Percentiles rank a stretch among this genome's conserved stretches.
Evolutionary conservation across 2,113 vertebrate genomes (phyloP).

Genomic region (Anas platyrhynchos): DNA sequence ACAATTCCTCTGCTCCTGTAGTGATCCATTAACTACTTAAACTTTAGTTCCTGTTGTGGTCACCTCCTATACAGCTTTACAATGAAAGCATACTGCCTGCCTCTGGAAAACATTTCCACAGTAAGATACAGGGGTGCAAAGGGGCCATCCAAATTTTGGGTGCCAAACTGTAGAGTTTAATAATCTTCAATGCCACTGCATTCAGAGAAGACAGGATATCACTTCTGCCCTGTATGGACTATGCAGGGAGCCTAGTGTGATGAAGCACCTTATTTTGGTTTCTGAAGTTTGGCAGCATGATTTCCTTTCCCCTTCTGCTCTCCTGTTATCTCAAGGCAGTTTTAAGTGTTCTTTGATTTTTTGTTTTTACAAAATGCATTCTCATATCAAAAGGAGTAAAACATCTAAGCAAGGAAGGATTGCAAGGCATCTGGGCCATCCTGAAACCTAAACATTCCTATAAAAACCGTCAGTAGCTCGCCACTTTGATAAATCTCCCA

Average conservation of each 20-base stretch:
- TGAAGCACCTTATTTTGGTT: background rate
- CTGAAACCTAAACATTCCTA: background rate
- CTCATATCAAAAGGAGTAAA: background rate
- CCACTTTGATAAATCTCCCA: background rate
- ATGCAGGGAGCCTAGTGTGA: background rate
- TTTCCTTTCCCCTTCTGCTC: background rate
- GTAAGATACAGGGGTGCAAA: background rate
- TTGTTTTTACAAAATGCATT: background rate
- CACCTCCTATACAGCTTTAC: background rate
- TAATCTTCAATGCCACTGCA: background rate
- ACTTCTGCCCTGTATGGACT: background rate
- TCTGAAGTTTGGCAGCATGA: background rate
- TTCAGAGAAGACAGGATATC: background rate
- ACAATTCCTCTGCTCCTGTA: background rate
- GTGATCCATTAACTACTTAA: background rate
- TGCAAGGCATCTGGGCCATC: background rate
- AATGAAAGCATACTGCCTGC: fast-evolving
- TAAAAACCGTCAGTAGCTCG: background rate
- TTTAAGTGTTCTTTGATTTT: background rate
- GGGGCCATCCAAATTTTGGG: background rate
- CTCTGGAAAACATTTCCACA: background rate
- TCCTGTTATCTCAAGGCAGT: background rate
- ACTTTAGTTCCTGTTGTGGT: background rate
- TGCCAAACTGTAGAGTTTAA: background rate
- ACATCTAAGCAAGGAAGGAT: background rate